Evolutionary conservation across 1,140 invertebrate genomes (phyloP).

Genomic region (Bombus affinis): DNA sequence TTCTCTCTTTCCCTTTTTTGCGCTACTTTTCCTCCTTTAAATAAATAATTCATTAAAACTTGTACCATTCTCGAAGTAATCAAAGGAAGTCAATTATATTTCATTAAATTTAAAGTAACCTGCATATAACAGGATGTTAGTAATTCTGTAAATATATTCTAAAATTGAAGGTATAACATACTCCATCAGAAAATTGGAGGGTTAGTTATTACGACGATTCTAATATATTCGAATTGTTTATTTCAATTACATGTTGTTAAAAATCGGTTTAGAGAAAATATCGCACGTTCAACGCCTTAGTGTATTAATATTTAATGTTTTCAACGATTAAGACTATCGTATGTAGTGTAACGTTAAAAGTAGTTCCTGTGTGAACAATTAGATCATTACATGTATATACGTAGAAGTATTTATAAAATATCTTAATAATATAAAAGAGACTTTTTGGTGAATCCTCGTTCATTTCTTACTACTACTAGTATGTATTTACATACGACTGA

Average conservation of each 20-base stretch:
- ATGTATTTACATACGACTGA: neutral
- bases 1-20: neutral
- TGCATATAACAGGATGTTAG: neutral
- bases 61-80: neutral
- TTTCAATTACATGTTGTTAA: conserved; percentile 30
- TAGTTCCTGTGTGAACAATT: neutral
- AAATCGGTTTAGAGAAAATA: conserved; percentile 46
- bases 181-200: conserved; percentile 25
- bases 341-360: neutral
- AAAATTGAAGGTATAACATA: neutral
- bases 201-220: conserved; percentile 22
- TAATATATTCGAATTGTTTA: conserved; percentile 18
- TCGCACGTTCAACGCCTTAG: conserved; percentile 31
- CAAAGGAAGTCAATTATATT: neutral
- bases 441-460: neutral
- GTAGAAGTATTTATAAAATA: neutral
- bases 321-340: neutral
- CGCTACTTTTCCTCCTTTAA: neutral
- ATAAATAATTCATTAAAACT: neutral
- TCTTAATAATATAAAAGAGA: neutral
- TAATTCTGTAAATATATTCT: neutral
- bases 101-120: neutral
- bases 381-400: neutral
- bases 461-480: neutral
- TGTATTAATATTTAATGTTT: neutral